Base-by-base conservation (phyloP, 2,888 invertebrate genomes). In the Linyphia triangularis region DNA sequence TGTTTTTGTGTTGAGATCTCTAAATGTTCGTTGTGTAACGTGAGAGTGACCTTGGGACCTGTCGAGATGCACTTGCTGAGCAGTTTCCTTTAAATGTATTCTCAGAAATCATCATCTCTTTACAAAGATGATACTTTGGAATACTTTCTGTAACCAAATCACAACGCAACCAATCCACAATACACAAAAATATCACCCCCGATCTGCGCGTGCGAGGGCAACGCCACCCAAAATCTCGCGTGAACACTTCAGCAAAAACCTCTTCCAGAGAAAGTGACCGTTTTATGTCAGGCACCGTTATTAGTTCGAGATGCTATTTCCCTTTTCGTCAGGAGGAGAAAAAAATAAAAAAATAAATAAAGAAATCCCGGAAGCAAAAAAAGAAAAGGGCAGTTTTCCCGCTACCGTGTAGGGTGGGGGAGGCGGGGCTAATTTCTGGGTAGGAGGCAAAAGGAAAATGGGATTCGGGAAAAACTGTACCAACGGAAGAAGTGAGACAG, bases 341-440 rank as follows among this genome's bases (percentile, higher is more conserved):
- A 69, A 77, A 69, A 33, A 81, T 22, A 61, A 75, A 77, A 33
- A 77, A 24, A 37, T 19, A n/a, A 37, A 67, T 13, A 67, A 28
- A 33, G 22, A 67, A n/a, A 28, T 33, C 26, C 19, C 10, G 73
- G 57, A 28, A 40, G 19, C 30, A 19, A 16, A 10, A 7, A 51
- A 79, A 79, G 72, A 72, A 82, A 69, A 57, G 26, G 63, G 37
- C 51, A 33, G 43, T 83, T 65, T 61, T 67, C 43, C 33, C 26
- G 19, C 69, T 69, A 26, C 69, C 7, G 28, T 16, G 10, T 26
- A 13, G 69, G n/a, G 9, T 37, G 40, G 83, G 19, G 73, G 85
- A 59, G 86, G 81, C 75, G 86, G 86, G 86, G 81, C 81, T 88
- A 81, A 88, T 88, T 88, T 88, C 75, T 81, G 72, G 84, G 75